Evolutionary conservation across 2,888 invertebrate genomes (phyloP).

Genomic region (Troilus luridus): DNA sequence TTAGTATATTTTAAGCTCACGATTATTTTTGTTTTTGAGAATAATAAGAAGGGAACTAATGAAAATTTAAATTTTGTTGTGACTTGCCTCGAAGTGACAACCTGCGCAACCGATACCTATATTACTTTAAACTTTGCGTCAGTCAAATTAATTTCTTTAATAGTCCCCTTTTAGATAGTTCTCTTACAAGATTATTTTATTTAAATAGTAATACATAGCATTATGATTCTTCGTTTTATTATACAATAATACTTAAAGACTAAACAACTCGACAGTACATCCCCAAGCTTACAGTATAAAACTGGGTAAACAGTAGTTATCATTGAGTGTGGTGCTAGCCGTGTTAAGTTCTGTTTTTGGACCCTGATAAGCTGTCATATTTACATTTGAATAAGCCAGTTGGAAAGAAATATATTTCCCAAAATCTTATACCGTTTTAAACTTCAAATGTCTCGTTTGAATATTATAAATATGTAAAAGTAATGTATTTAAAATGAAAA

Average conservation of each 20-base stretch:
- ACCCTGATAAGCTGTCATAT: not conserved
- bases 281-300: not conserved
- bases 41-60: no score
- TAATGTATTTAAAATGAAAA: not conserved
- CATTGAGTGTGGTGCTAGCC: not conserved
- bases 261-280: no score
- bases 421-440: not conserved
- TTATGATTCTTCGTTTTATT: not conserved
- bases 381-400: not conserved
- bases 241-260: no score
- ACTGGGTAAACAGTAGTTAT: not conserved
- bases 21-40: no score
- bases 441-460: not conserved
- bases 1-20: no score
- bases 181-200: not conserved
- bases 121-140: no score
- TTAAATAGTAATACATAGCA: not conserved
- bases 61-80: no score
- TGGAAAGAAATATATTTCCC: not conserved
- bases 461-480: not conserved
- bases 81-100: no score
- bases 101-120: no score
- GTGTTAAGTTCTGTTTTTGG: not conserved
- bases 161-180: no score
- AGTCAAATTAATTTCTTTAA: no score